Percentiles rank a stretch among this genome's conserved stretches.
Conservation (phyloP, 2,888 invertebrate genomes). For the Quadriops clusia region DNA sequence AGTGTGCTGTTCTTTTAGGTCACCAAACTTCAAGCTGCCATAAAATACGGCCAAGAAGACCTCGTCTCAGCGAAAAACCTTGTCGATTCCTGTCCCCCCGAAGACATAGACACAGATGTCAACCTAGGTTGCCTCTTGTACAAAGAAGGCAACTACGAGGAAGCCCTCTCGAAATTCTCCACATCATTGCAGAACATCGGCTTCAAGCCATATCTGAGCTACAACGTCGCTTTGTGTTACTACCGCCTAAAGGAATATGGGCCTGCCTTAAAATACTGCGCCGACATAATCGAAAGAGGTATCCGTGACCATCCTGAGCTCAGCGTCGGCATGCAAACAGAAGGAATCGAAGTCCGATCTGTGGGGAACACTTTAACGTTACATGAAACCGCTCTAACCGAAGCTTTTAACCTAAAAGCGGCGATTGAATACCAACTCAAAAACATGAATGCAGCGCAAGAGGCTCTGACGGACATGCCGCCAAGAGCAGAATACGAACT, state of each 20-base stretch:
- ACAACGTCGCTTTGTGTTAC: conserved; percentile 91
- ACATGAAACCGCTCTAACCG: conserved; percentile 92
- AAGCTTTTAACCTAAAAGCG: conserved; percentile 96
- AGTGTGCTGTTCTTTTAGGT: conserved; percentile 41
- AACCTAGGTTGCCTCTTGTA: conserved; percentile 91
- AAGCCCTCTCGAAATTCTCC: conserved; percentile 82
- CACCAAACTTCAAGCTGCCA: conserved; percentile 86
- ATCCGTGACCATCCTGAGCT: conserved; percentile 94
- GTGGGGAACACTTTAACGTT: conserved; percentile 91
- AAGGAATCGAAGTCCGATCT: conserved; percentile 82
- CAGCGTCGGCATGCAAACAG: conserved; percentile 94
- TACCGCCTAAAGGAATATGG: conserved; percentile 90
- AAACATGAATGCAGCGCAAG: conserved; percentile 74
- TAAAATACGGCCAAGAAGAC: conserved; percentile 94
- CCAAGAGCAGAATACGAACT: conserved; percentile 93
- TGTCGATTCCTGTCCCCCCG: conserved; percentile 75
- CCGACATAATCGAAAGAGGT: conserved; percentile 90
- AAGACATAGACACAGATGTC: conserved; percentile 88
- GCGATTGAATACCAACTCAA: conserved; percentile 93
- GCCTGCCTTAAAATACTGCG: conserved; percentile 84
- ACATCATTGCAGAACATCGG: conserved; percentile 79
- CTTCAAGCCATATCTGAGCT: conserved; percentile 83
- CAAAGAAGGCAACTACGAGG: conserved; percentile 83
- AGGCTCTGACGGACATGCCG: conserved; percentile 81
- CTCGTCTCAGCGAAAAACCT: conserved; percentile 80